Base-by-base conservation (phyloP, 2,888 invertebrate species). In the Dinocampus coccinellae region DNA sequence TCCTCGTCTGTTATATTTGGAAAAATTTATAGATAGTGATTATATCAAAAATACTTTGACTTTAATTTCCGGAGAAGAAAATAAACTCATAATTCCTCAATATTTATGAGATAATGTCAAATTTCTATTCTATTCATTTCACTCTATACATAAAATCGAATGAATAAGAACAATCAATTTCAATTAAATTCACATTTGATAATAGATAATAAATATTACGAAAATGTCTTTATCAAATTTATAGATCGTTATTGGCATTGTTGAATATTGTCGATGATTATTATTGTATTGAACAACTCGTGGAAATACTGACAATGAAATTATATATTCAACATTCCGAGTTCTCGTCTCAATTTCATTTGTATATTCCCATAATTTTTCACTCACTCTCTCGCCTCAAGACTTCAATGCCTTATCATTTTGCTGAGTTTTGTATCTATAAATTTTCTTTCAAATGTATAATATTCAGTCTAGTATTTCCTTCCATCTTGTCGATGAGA, bases 251-350 rank as follows among this genome's bases (percentile, higher is more conserved):
- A 47, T 16, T 16, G 4, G 16, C 47, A n/a, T 47, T 47, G 16
- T 47, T 4, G 16, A 20, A 16, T 47, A 47, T 47, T 47, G 7
- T 16, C 16, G 47, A 16, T 47, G 47, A 47, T 47, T 47, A 47
- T 16, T 7, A 47, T 47, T 4, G 47, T 47, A n/a, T 47, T 47
- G 16, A 7, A 16, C 47, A 16, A 16, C 47, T 16, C 16, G 47
- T 16, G 47, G 47, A 16, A 20, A 47, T 47, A 16, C 47, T 55
- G 55, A 55, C 55, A 55, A 55, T 55, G 55, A 55, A 55, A 55
- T 55, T 55, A 55, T 55, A 13, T 24, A 47, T 6, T 16, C 16
- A 16, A 47, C 16, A 47, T n/a, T 16, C 13, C 13, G 13, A n/a
- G n/a, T n/a, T n/a, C n/a, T n/a, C n/a, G n/a, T n/a, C 29, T 29